Evolutionary conservation across 2,888 invertebrate genomes (phyloP), one percentile per base, ranked within the genome.

Genomic region (Cantharis rufa): DNA sequence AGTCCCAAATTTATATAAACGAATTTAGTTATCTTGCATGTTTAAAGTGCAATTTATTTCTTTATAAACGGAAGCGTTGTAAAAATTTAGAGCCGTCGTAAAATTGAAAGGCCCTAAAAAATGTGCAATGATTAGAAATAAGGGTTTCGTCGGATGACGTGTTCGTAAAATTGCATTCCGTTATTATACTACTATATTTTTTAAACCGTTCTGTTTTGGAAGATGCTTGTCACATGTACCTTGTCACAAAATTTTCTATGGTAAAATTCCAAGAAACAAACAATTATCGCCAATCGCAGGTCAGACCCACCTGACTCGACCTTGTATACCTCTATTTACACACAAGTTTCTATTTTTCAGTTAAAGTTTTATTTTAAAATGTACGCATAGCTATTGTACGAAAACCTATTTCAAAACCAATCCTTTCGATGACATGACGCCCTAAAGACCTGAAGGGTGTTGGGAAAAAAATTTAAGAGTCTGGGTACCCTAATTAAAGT

Each of bases 251-350:
- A 21, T 66, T 66, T 66, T 66, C 16, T 24, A 10, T n/a, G 13
- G 64, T 66, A n/a, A 66, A 66, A 9, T 66, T 66, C 64, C 11
- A 24, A 66, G 64, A 76, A 76, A 64, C 64, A 63, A 63, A 73
- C 70, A 78, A 77, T 74, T 74, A 74, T 72, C 68, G 61, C 48
- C 75, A 69, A 75, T 72, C 72, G 32, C 63, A 69, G 71, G 76
- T 74, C 76, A 66, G 66, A 76, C 73, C 71, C 71, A 74, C 73
- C 71, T 74, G 70, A 71, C 66, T 72, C 63, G 70, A 28, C 75
- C 66, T 78, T 70, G 71, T 68, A 74, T 74, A 68, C 62, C 62
- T 70, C 70, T 70, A 48, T 70, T 70, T 48, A 21, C 27, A 27
- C n/a, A 21, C 21, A 66, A 66, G 64, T 66, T 66, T 66, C 64